phyloP scores from a whole-genome alignment of 2,797 vertebrate genomes.

The Triplophysa bombifrons region DNA sequence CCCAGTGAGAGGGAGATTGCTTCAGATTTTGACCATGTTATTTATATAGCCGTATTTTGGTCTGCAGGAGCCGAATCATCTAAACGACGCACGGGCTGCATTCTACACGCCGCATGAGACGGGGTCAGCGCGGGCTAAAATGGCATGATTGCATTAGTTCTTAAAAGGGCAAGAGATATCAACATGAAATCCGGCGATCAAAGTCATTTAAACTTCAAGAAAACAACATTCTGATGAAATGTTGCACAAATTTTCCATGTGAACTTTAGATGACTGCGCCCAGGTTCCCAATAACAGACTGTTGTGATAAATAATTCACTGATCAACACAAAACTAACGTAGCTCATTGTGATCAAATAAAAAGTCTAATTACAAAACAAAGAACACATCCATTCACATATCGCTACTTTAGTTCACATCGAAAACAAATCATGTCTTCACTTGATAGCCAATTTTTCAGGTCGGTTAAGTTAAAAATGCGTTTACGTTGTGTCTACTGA shows the following conservation, averaged over 20 bases:
- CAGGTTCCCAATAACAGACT: constrained; percentile 10
- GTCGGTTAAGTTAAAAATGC: not conserved
- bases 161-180: constrained; percentile 45
- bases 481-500: not conserved
- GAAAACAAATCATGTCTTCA: not conserved
- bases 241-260: constrained; percentile 2
- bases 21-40: constrained; percentile 69
- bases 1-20: constrained; percentile 76
- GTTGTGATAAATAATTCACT: constrained; percentile 38
- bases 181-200: constrained; percentile 15
- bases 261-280: constrained; percentile 41
- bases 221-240: constrained; percentile 27
- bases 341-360: not conserved
- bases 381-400: not conserved
- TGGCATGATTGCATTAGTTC: constrained; percentile 39
- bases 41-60: constrained; percentile 65
- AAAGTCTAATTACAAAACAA: not conserved
- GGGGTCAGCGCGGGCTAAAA: constrained; percentile 43
- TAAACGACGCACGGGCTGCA: constrained; percentile 48
- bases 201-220: constrained; percentile 39
- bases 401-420: not conserved
- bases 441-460: not conserved
- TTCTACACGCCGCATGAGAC: not conserved
- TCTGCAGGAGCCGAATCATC: constrained; percentile 50
- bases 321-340: constrained; percentile 2